A percentile compares a stretch with the other conserved stretches of the same genome.
Conservation (phyloP, 2,797 vertebrate genomes). For the Lutjanus argentimaculatus region DNA sequence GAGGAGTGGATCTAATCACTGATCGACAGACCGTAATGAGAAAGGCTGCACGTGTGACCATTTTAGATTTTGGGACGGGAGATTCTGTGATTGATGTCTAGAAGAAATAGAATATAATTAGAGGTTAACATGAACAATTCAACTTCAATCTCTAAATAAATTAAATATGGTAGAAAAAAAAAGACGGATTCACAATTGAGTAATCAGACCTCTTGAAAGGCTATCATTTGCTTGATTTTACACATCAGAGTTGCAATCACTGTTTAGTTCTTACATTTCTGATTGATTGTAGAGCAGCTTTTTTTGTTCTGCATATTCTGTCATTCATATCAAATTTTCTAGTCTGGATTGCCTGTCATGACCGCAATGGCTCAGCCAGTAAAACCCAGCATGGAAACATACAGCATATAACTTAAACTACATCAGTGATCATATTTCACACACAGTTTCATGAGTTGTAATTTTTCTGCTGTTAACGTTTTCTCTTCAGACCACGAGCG, state of each 20-base stretch:
- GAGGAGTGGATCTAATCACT: conserved; percentile 40
- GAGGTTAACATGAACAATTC: conserved; percentile 49
- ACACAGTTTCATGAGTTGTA: not conserved
- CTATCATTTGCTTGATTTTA: conserved; percentile 72
- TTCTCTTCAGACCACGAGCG: conserved; percentile 90
- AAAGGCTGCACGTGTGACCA: conserved; percentile 35
- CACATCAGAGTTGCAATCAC: conserved; percentile 46
- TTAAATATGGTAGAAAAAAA: conserved; percentile 39
- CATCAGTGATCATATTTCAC: not conserved
- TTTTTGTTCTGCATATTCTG: conserved; percentile 34
- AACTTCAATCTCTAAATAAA: conserved; percentile 59
- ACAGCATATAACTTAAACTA: not conserved
- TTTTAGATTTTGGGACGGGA: conserved; percentile 36
- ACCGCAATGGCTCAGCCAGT: not conserved
- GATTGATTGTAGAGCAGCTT: conserved; percentile 34
- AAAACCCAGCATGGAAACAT: not conserved
- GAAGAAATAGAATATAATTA: conserved; percentile 64
- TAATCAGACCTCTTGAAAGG: conserved; percentile 64
- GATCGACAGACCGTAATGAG: conserved; percentile 33
- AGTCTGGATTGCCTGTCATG: conserved; percentile 5
- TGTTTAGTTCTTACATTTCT: conserved; percentile 27
- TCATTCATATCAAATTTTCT: conserved; percentile 34
- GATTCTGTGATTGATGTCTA: conserved; percentile 68
- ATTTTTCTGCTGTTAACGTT: conserved; percentile 2
- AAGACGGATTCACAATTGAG: conserved; percentile 60